Evolutionary conservation across 2,888 invertebrate species (phyloP).

Genomic region (Pollenia amentaria): DNA sequence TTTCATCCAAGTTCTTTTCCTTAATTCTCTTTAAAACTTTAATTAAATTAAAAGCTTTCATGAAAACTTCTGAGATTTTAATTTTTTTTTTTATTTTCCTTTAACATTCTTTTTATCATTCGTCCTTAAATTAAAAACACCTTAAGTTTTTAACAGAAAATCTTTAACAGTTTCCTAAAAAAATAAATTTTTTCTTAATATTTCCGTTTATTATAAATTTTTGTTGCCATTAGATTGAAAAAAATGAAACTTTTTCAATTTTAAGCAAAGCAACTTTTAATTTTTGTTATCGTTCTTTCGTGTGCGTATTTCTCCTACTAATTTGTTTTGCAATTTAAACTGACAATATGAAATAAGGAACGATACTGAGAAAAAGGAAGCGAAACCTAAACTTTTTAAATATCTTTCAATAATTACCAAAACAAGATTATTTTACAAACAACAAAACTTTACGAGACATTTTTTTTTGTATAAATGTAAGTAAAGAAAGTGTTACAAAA

Average conservation of each 20-base stretch:
- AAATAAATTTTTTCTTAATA: constrained; percentile 34
- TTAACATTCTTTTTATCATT: not conserved
- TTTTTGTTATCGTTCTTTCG: not conserved
- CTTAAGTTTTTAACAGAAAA: not conserved
- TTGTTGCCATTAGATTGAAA: constrained; percentile 6
- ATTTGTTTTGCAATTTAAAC: constrained; percentile 54
- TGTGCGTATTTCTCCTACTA: constrained; percentile 36
- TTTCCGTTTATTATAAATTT: constrained; percentile 49
- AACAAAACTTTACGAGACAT: constrained; percentile 30
- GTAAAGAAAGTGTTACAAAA: not conserved
- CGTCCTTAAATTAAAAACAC: not conserved
- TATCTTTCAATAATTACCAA: constrained; percentile 70
- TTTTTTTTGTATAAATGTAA: not conserved
- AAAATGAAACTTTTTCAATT: constrained; percentile 48
- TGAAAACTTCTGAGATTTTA: no score
- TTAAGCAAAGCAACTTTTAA: constrained; percentile 5
- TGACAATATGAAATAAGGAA: constrained; percentile 43
- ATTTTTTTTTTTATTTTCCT: no score
- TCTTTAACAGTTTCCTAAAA: not conserved
- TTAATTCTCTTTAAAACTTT: no score
- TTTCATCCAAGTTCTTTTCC: no score
- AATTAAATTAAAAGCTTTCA: no score
- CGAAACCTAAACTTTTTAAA: constrained; percentile 51
- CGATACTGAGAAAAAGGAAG: not conserved
- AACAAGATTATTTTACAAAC: constrained; percentile 61